These are phyloP conservation scores for Buathra laborator DNA, from an alignment of 2,888 invertebrate genomes.

Conservation along the genomic window DNA sequence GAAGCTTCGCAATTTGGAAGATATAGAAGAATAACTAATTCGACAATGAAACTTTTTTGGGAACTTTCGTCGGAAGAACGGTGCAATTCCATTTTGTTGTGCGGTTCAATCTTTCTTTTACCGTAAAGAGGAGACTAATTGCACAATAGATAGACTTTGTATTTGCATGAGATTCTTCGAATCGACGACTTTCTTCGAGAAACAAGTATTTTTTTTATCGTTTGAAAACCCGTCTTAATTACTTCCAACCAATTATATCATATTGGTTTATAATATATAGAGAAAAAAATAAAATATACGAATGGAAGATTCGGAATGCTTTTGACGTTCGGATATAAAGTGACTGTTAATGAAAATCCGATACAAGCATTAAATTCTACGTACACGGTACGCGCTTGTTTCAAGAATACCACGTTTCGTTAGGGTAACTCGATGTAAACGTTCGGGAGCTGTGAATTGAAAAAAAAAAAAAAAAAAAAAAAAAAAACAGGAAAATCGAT, in stretches of 20 bases:
- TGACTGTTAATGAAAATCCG: conserved; percentile 37
- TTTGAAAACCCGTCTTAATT: conserved; percentile 27
- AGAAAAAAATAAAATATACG: conserved; percentile 26
- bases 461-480: conserved; percentile 7
- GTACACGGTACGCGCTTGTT: conserved; percentile 46
- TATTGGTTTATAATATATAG: conserved; percentile 14
- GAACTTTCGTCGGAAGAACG: conserved; percentile 12
- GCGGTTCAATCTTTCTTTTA: too few species aligned
- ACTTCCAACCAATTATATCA: conserved; percentile 30
- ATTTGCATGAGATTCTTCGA: conserved; percentile 22
- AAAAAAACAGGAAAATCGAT: conserved; percentile 26
- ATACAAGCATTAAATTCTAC: conserved; percentile 48
- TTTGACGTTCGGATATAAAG: conserved; percentile 45
- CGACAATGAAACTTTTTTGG: neutral
- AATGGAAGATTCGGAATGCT: conserved; percentile 62
- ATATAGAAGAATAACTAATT: conserved; percentile 5
- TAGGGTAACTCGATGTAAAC: conserved; percentile 33
- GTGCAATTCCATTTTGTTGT: conserved; percentile 30
- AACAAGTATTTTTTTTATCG: conserved; percentile 12
- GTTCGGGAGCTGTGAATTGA: conserved; percentile 11
- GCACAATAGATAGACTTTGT: conserved; percentile 54
- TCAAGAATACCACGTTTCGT: conserved; percentile 1
- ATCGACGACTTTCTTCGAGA: conserved; percentile 25
- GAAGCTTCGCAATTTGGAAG: conserved; percentile 46
- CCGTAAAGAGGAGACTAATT: conserved; percentile 51